Evolutionary conservation across 1,140 invertebrate species (phyloP), one percentile per base, ranked within the genome.

Genomic region (Bombus soroeensis): DNA sequence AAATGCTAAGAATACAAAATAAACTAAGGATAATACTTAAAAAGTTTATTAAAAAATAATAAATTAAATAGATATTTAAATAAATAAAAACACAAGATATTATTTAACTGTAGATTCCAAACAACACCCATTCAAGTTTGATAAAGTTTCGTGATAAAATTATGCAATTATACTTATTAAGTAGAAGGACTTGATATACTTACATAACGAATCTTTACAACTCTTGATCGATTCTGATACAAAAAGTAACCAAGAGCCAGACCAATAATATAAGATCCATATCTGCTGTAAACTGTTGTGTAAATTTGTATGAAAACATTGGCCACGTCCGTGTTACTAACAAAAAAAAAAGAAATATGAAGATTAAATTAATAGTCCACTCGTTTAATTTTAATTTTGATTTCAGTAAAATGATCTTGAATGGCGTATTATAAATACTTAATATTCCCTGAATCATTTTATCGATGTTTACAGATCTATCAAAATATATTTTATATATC

Each of bases 221-320:
- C 64, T 13, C 81, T 88, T 10, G 86, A 77, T 28, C 82, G 89
- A 0, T 81, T 91, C 37, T 92, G 92, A 34, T 88, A 88, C 22
- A 94, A 82, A 3, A 94, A 28, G 59, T 93, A 95, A 2, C 95
- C 95, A 4, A 95, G 75, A n/a, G 87, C 91, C 12, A 96, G 86
- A 25, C 95, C 95, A 28, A 95, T 92, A 0, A 96, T 75, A 66
- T 95, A 96, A 3, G 95, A 89, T 0, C 93, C 94, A 15, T 93
- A 93, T 90, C 95, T 91, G 8, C 83, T 90, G 85, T 95, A 94
- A 32, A 92, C 90, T 41, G 86, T 92, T 2, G 91, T 94, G 62
- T 95, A 95, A 72, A 95, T 89, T 73, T 92, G 64, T 5, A 93
- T 71, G 86, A 91, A 95, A 32, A 93, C 93, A 6, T 92, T 86